phyloP scores from a whole-genome alignment of 2,113 vertebrate species.

The Sakesphorus luctuosus region DNA sequence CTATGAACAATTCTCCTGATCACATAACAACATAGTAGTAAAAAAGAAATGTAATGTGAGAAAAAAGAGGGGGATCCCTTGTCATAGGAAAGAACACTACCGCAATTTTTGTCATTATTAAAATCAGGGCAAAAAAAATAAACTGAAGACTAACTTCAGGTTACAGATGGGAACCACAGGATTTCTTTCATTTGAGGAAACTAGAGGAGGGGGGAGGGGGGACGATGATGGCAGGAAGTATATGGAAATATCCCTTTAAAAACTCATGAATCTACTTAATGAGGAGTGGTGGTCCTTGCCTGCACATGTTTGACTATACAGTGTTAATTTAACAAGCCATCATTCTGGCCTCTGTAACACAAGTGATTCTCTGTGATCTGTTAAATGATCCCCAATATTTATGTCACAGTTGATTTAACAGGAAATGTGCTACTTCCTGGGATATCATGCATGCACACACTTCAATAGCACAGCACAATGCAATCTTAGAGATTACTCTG shows the following conservation, averaged over 20 bases:
- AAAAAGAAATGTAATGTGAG: neutral
- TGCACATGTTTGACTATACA: neutral
- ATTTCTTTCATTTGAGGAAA: neutral
- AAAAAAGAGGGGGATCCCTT: neutral
- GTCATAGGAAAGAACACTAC: neutral
- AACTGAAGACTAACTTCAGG: neutral
- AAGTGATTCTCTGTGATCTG: conserved; percentile 58
- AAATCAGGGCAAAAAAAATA: neutral
- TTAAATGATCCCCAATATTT: conserved; percentile 75
- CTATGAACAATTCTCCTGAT: neutral
- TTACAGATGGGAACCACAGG: neutral
- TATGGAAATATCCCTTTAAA: conserved; percentile 8
- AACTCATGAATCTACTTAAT: neutral
- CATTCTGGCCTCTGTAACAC: conserved; percentile 45
- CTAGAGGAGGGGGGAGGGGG: neutral
- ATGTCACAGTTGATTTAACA: conserved; percentile 70
- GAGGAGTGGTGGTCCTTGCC: conserved; percentile 36
- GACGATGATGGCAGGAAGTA: neutral
- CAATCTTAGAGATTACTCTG: conserved; percentile 56
- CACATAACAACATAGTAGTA: neutral
- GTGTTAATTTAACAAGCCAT: conserved; percentile 57
- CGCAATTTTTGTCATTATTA: neutral
- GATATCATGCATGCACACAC: conserved; percentile 58
- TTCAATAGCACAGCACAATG: conserved; percentile 52
- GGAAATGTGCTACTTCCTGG: conserved; percentile 70